These are phyloP conservation scores for Crenuchus spilurus DNA, from an alignment of 2,797 vertebrate species.

Conservation along the genomic window DNA sequence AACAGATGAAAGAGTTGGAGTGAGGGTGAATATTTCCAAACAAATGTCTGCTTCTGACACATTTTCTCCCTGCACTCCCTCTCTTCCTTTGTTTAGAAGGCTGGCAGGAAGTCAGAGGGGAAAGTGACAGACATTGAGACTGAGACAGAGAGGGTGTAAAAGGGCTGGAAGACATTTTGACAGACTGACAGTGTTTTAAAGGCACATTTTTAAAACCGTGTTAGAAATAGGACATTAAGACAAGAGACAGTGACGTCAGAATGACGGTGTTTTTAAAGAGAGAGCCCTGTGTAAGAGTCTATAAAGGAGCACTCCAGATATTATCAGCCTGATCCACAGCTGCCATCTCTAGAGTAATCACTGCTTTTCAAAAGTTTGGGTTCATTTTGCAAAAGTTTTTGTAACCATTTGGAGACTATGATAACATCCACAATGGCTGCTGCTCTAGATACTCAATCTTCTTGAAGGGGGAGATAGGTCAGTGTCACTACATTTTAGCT, in stretches of 20 bases:
- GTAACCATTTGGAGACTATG: no score
- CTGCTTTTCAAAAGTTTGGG: no score
- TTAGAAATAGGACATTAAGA: not conserved
- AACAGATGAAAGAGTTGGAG: slow-evolving; percentile 6
- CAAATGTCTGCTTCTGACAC: not conserved
- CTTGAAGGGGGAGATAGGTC: no score
- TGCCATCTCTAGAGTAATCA: no score
- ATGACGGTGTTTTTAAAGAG: not conserved
- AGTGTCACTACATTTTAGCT: no score
- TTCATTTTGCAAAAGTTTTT: no score
- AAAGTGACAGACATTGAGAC: not conserved
- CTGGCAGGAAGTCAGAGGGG: slow-evolving; percentile 17
- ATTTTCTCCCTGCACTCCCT: not conserved
- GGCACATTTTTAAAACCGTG: not conserved
- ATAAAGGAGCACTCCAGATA: not conserved
- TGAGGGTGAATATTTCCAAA: not conserved
- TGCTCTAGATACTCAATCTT: no score
- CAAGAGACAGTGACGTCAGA: not conserved
- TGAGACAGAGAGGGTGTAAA: not conserved
- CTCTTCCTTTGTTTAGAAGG: slow-evolving; percentile 35
- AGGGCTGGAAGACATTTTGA: slow-evolving; percentile 6
- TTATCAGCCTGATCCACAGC: no score
- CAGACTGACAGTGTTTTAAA: not conserved
- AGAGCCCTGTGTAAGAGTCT: not conserved
- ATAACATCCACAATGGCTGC: no score